Conservation (phyloP, 2,888 invertebrate genomes). For the Invenusta paracnida region DNA sequence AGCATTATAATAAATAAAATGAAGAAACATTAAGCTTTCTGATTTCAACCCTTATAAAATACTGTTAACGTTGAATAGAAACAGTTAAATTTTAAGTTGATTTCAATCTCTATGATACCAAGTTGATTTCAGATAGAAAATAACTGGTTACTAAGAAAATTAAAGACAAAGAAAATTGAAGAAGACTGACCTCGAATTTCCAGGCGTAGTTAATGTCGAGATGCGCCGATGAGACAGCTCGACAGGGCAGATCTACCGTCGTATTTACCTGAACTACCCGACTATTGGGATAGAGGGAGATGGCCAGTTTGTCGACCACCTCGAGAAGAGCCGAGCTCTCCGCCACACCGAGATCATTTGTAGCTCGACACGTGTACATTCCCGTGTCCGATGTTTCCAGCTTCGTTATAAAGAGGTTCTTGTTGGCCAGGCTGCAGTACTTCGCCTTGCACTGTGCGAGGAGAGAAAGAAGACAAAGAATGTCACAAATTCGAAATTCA, state of each 20-base stretch:
- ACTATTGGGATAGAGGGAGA: slow-evolving; percentile 35
- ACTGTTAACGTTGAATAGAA: no score
- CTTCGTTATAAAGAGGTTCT: slow-evolving; percentile 75
- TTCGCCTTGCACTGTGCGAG: slow-evolving; percentile 30
- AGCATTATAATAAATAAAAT: no score
- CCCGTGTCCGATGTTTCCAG: slow-evolving; percentile 50
- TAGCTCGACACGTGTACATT: slow-evolving; percentile 51
- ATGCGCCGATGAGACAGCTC: slow-evolving; percentile 76
- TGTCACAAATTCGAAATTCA: no score
- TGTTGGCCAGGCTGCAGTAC: slow-evolving; percentile 70
- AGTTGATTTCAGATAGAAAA: no score
- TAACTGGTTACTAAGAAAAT: no score
- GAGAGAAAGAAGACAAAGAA: not conserved
- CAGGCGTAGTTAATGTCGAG: slow-evolving; percentile 86
- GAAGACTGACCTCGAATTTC: slow-evolving; percentile 67
- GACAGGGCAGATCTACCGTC: slow-evolving; percentile 68
- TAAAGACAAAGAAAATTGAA: no score
- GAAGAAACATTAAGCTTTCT: no score
- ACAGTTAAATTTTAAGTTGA: no score
- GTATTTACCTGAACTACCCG: slow-evolving; percentile 41
- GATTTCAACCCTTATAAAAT: no score
- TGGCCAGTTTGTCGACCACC: slow-evolving; percentile 9
- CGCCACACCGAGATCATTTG: slow-evolving; percentile 50
- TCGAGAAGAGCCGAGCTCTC: slow-evolving; percentile 31
- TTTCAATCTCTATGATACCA: no score